A percentile compares a stretch with the other conserved stretches of the same genome.
phyloP scores from a whole-genome alignment of 2,797 vertebrate genomes.

The Ciconia nigra region DNA sequence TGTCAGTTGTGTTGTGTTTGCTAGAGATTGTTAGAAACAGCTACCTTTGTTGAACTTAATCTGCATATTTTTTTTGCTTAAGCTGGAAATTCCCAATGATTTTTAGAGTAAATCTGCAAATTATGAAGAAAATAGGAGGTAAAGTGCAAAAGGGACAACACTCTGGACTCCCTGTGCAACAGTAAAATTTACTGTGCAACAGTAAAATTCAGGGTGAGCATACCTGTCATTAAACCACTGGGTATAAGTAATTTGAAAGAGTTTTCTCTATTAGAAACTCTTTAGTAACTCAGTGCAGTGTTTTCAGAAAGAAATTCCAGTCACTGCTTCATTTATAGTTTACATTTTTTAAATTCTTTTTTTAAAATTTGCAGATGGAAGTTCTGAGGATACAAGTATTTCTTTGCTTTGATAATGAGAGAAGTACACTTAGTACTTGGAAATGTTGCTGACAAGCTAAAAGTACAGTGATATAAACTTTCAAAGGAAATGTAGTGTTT shows the following conservation, averaged over 20 bases:
- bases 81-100: neutral
- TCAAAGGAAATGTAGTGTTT: slow-evolving; percentile 10
- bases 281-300: neutral
- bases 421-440: slow-evolving; percentile 15
- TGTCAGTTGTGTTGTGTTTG: slow-evolving; percentile 29
- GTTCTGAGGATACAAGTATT: slow-evolving; percentile 19
- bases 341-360: neutral
- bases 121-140: neutral
- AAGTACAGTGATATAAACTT: neutral
- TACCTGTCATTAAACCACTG: neutral
- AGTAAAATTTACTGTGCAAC: neutral
- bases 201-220: neutral
- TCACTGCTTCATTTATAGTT: neutral
- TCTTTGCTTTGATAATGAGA: slow-evolving; percentile 57
- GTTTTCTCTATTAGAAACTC: neutral
- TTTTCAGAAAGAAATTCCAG: neutral
- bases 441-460: slow-evolving; percentile 56
- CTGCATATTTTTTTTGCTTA: neutral
- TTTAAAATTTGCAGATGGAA: neutral
- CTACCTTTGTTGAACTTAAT: neutral
- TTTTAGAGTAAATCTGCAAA: neutral
- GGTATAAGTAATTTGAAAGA: neutral
- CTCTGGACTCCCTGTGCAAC: neutral
- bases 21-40: neutral
- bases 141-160: neutral